phyloP scores from a whole-genome alignment of 2,888 invertebrate species.

The Romanomermis culicivorax region DNA sequence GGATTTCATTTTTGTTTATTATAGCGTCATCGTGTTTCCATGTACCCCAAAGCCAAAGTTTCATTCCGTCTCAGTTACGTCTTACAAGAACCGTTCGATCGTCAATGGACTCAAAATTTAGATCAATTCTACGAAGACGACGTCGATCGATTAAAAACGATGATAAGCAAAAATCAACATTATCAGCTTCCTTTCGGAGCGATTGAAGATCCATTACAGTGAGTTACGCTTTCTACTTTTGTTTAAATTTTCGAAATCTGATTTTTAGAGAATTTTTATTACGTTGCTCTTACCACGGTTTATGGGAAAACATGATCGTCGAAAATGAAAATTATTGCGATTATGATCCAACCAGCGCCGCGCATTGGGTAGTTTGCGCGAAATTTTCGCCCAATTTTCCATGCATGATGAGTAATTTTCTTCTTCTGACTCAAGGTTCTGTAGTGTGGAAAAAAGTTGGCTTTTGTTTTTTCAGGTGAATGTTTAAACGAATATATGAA shows the following conservation, averaged over 20 bases:
- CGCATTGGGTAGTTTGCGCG: conserved; percentile 46
- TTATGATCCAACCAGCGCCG: conserved; percentile 55
- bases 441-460: background rate
- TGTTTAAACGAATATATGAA: conserved; percentile 28
- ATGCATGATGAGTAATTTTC: conserved; percentile 43
- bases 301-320: conserved; percentile 60
- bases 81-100: conserved; percentile 30
- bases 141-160: background rate
- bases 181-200: conserved; percentile 55
- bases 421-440: background rate
- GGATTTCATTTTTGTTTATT: background rate
- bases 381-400: conserved; percentile 13
- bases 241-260: conserved; percentile 8
- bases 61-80: conserved; percentile 55
- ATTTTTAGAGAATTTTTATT: conserved; percentile 4
- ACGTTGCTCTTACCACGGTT: conserved; percentile 50
- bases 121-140: conserved; percentile 10
- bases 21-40: conserved; percentile 14
- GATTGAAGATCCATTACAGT: conserved; percentile 49
- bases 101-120: conserved; percentile 29
- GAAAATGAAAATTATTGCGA: conserved; percentile 70
- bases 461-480: conserved; percentile 23
- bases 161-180: background rate
- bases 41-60: conserved; percentile 41
- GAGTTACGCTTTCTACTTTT: too few species aligned